These are phyloP conservation scores for Parnassius mnemosyne DNA, from an alignment of 2,888 invertebrate genomes.

Conservation along the genomic window DNA sequence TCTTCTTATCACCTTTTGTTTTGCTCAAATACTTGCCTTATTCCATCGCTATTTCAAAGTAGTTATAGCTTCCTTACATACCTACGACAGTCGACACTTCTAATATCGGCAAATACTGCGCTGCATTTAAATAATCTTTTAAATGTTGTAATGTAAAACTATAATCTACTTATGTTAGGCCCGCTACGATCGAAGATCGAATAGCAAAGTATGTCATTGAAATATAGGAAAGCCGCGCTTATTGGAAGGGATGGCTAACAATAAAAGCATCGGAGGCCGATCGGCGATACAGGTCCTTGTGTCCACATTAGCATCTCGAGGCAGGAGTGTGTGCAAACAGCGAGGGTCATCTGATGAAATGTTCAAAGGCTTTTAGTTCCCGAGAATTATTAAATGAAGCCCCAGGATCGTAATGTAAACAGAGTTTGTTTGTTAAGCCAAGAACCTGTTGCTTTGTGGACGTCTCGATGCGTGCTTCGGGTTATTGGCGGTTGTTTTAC, in stretches of 20 bases:
- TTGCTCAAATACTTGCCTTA: slow-evolving; percentile 71
- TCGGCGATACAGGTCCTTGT: slow-evolving; percentile 80
- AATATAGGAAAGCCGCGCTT: slow-evolving; percentile 67
- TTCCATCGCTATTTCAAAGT: slow-evolving; percentile 39
- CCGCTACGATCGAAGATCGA: slow-evolving; percentile 64
- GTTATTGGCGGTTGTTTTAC: slow-evolving; percentile 79
- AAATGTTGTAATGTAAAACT: slow-evolving; percentile 13
- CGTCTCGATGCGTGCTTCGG: slow-evolving; percentile 70
- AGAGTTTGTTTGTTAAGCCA: slow-evolving; percentile 69
- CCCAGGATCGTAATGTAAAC: slow-evolving; percentile 80
- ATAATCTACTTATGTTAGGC: slow-evolving; percentile 18
- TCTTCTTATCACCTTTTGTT: slow-evolving; percentile 79
- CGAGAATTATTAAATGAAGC: slow-evolving; percentile 81
- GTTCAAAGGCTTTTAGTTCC: slow-evolving; percentile 81
- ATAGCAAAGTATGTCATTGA: slow-evolving; percentile 62
- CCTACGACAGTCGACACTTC: slow-evolving; percentile 26
- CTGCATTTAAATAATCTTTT: not conserved
- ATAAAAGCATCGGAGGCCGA: slow-evolving; percentile 73
- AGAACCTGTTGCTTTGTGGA: slow-evolving; percentile 79
- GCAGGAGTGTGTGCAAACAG: slow-evolving; percentile 78
- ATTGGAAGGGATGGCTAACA: slow-evolving; percentile 60
- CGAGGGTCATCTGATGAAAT: slow-evolving; percentile 80
- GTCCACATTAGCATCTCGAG: slow-evolving; percentile 80
- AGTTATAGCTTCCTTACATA: slow-evolving; percentile 50
- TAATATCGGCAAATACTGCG: slow-evolving; percentile 8